Conservation (phyloP, 2,888 invertebrate genomes). For the Morpho achilles region DNA sequence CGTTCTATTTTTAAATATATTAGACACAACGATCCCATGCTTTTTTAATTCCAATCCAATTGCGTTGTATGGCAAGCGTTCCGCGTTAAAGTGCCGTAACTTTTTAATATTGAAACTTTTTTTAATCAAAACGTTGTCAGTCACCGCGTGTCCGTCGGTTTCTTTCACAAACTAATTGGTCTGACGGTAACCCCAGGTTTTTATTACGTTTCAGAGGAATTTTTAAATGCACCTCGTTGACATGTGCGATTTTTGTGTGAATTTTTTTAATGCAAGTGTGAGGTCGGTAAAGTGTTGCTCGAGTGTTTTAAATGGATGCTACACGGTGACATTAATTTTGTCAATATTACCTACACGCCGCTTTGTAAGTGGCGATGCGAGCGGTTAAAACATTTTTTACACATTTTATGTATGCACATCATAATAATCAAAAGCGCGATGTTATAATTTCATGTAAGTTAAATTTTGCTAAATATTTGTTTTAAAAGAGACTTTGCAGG, state of each 20-base stretch:
- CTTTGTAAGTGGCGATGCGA: constrained; percentile 20
- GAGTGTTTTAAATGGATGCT: constrained; percentile 24
- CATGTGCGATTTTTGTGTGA: constrained; percentile 40
- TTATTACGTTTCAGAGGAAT: constrained; percentile 48
- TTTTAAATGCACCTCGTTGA: constrained; percentile 51
- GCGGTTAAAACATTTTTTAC: constrained; percentile 21
- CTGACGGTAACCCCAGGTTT: constrained; percentile 64
- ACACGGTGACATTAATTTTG: constrained; percentile 28
- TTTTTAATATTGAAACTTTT: constrained; percentile 37
- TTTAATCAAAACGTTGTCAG: constrained; percentile 46
- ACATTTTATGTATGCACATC: constrained; percentile 15
- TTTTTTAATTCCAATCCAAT: constrained; percentile 16
- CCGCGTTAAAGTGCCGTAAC: constrained; percentile 27
- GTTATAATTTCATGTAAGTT: constrained; percentile 14
- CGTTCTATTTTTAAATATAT: constrained; percentile 11
- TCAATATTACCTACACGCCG: constrained; percentile 27
- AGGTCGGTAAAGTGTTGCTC: constrained; percentile 34
- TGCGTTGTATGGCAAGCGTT: constrained; percentile 10
- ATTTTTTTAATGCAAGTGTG: constrained; percentile 52
- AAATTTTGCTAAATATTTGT: constrained; percentile 7
- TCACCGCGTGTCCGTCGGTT: constrained; percentile 63
- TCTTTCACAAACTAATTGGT: constrained; percentile 75
- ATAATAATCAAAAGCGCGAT: constrained; percentile 11
- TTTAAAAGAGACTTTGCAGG: constrained; percentile 4
- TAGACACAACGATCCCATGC: constrained; percentile 10